phyloP scores from a whole-genome alignment of 1,140 invertebrate genomes.

The Pseudoatta argentina region DNA sequence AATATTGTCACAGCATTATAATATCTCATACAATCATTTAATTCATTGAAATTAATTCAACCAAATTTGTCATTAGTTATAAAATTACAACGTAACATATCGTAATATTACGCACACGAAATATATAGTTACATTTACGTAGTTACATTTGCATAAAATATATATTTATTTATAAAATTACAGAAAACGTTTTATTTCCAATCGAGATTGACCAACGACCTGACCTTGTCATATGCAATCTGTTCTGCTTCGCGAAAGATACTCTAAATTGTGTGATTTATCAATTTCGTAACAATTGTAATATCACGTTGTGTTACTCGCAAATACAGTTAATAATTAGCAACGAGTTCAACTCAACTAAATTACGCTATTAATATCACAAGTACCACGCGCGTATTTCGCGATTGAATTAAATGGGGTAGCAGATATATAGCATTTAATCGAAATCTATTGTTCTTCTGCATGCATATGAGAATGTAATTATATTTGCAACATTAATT shows the following conservation, averaged over 20 bases:
- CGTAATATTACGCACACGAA: neutral
- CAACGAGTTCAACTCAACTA: constrained; percentile 42
- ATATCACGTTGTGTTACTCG: constrained; percentile 18
- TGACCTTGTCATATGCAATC: neutral
- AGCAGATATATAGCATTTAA: constrained; percentile 45
- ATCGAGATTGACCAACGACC: neutral
- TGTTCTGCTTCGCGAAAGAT: constrained; percentile 3
- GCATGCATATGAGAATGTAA: constrained; percentile 25
- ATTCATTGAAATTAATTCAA: constrained; percentile 2
- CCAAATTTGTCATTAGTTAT: neutral
- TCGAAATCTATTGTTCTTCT: constrained; percentile 53
- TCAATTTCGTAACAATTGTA: constrained; percentile 24
- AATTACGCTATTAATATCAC: constrained; percentile 56
- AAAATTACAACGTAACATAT: neutral
- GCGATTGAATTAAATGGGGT: constrained; percentile 56
- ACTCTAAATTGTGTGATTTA: constrained; percentile 8
- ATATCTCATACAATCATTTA: neutral
- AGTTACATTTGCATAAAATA: too few species aligned
- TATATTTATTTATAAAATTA: neutral
- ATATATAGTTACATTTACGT: neutral
- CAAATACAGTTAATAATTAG: constrained; percentile 59
- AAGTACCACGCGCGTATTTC: constrained; percentile 33
- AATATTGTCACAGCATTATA: neutral
- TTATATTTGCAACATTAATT: constrained; percentile 57
- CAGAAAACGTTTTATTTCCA: neutral